Conservation (phyloP, 64 coral and sea anemone genomes). For the Actinia equina region DNA sequence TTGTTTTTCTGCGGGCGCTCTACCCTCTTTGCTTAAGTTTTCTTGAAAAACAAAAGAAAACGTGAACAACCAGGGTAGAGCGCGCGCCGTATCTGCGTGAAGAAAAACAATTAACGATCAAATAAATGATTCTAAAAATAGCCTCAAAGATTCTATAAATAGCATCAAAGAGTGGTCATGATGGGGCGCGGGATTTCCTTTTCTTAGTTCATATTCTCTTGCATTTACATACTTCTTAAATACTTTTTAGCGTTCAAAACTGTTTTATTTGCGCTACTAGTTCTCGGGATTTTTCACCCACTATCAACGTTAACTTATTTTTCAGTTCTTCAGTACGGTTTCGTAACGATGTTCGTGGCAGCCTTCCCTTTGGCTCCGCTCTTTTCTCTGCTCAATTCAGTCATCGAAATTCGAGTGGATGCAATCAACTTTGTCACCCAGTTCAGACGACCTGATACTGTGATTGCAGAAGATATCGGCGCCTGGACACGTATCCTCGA, state of each 20-base stretch:
- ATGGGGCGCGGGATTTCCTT: no score
- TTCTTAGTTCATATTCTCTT: no score
- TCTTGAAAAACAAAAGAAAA: no score
- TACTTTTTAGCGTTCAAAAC: neutral
- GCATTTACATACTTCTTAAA: neutral
- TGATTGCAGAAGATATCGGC: conserved; percentile 78
- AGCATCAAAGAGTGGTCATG: no score
- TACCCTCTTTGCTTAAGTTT: no score
- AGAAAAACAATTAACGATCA: no score
- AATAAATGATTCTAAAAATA: no score
- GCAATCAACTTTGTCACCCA: conserved; percentile 79
- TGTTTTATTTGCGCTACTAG: no score
- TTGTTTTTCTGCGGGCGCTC: no score
- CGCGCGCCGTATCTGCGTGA: no score
- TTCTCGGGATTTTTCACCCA: neutral
- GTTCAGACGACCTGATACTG: conserved; percentile 54
- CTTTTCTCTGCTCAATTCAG: conserved; percentile 71
- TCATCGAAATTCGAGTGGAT: conserved; percentile 78
- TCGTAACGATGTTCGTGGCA: conserved; percentile 89
- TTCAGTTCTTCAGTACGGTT: conserved; percentile 84
- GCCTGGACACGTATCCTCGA: conserved; percentile 71
- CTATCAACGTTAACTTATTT: neutral
- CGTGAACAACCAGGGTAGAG: no score
- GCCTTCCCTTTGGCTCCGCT: conserved; percentile 82
- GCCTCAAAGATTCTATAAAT: no score